Percentiles rank a stretch among this genome's conserved stretches.
Conservation (phyloP, 2,113 vertebrate species). For the Camelus bactrianus region DNA sequence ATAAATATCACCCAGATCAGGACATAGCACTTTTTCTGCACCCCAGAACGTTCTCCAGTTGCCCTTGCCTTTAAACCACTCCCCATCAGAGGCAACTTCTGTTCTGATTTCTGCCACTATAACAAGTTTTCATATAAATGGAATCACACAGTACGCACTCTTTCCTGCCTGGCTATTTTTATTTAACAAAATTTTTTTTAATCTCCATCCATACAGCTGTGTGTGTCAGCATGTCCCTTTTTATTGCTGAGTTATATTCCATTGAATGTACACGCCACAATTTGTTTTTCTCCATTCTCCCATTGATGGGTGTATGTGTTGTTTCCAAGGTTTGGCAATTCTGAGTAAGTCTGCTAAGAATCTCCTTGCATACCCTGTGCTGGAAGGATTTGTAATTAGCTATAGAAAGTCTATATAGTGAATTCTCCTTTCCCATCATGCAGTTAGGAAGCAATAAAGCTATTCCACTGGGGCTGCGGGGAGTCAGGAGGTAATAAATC, state of each 20-base stretch:
- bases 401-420: not conserved
- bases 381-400: not conserved
- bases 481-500: not conserved
- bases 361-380: not conserved
- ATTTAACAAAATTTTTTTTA: not conserved
- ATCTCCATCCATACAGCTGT: not conserved
- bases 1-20: not conserved
- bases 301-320: not conserved
- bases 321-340: not conserved
- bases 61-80: not conserved
- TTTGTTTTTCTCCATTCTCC: not conserved
- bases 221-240: not conserved
- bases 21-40: not conserved
- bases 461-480: not conserved
- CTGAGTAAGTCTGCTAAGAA: not conserved
- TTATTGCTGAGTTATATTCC: not conserved
- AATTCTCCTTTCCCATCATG: not conserved
- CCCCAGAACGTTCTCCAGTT: not conserved
- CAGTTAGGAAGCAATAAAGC: constrained; percentile 19
- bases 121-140: not conserved
- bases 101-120: not conserved
- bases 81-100: not conserved
- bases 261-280: not conserved
- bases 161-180: not conserved
- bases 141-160: not conserved